Base-by-base conservation (phyloP, 2,113 vertebrate genomes). In the Motacilla tschutschensis region DNA sequence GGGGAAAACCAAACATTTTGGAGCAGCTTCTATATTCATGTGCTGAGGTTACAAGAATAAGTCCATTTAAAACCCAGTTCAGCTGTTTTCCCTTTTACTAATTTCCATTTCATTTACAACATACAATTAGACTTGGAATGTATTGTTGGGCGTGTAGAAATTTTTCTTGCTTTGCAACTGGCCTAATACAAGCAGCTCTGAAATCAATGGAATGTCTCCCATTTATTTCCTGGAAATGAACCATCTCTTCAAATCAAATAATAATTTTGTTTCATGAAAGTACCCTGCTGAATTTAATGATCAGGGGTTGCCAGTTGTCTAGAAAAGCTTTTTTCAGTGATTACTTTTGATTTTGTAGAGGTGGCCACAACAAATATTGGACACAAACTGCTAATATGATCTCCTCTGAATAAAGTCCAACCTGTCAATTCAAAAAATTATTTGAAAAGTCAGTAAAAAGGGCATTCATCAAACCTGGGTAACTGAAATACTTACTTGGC, bases 401-500 rank as follows among this genome's bases (percentile, higher is more conserved):
- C 25, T 73, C 19, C 19, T 59, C 59, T 54, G 47, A 50, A 31
- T 41, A 46, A 77, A 79, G 17, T 66, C 38, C 38, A 79, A 54
- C 33, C 48, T 67, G 24, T 17, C 33, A 44, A 35, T 51, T 70
- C 40, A 82, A 44, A 55, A 66, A 63, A 90, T 62, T 46, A 28
- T 48, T 86, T 77, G 10, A n/a, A 82, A 91, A 71, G 9, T 36
- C 57, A 60, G 26, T 73, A 64, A 87, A 90, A 87, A 66, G 51
- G 9, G 8, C 44, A 85, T 77, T 83, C 22, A 64, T 26, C 31
- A 86, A 85, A 74, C 10, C 21, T n/a, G 28, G 24, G 41, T 55
- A 90, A 91, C 11, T 18, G 48, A 88, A 88, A 85, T 64, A 92
- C 70, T 83, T 97, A 99, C 99, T 98, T 99, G 99, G 93, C 99